phyloP scores from a whole-genome alignment of 2,113 vertebrate genomes.

The Callospermophilus lateralis region DNA sequence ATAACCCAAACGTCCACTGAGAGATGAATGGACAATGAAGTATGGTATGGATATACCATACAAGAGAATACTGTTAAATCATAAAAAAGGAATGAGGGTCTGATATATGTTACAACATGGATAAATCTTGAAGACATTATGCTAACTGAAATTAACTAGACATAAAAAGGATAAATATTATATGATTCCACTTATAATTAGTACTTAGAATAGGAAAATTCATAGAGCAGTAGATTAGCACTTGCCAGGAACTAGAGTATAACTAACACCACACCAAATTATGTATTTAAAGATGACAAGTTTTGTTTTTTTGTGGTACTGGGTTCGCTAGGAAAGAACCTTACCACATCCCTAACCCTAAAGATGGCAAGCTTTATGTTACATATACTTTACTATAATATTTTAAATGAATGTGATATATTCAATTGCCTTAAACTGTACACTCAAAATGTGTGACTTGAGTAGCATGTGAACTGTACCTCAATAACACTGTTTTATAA shows the following conservation, averaged over 20 bases:
- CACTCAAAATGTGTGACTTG: not conserved
- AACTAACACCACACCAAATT: not conserved
- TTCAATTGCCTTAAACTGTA: not conserved
- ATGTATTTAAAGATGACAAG: not conserved
- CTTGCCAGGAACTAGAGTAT: not conserved
- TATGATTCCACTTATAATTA: not conserved
- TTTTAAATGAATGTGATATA: not conserved
- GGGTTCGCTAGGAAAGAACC: too few relatives aligned
- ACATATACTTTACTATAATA: not conserved
- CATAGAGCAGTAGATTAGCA: not conserved
- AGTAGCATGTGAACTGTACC: not conserved
- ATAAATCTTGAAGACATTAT: not conserved
- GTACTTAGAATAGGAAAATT: slow-evolving; percentile 1
- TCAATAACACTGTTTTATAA: not conserved
- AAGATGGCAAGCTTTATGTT: not conserved
- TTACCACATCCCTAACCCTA: too few relatives aligned
- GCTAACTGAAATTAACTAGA: not conserved
- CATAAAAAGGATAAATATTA: not conserved
- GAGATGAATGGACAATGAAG: slow-evolving; percentile 11
- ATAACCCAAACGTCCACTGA: not conserved
- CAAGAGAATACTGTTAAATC: not conserved
- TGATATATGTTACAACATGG: not conserved
- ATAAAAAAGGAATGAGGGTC: slow-evolving; percentile 13
- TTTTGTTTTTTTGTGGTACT: too few relatives aligned
- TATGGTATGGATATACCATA: not conserved